Base-by-base conservation (phyloP, 1,140 invertebrate species). In the Zophobas morio region DNA sequence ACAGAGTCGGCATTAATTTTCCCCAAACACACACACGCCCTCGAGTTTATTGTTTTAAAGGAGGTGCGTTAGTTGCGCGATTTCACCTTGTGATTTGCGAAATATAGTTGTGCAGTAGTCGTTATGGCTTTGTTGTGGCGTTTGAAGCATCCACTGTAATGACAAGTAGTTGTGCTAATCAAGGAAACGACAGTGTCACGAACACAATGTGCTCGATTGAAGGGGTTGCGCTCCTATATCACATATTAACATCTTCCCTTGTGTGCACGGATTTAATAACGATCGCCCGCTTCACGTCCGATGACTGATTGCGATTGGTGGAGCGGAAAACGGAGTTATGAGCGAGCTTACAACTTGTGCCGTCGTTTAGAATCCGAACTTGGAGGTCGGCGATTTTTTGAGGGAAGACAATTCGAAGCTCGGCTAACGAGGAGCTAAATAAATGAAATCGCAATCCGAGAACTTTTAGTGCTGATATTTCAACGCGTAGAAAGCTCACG, bases 11-110 rank as follows among this genome's bases (percentile, higher is more conserved):
- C 60, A 66, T 66, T 66, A 66, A 66, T 66, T 66, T 66, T 66
- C 37, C 6, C 36, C 34, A 60, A 36, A 20, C 20, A 20, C 20
- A 20, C 8, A 60, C 56, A 60, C 60, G 33, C 60, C 60, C 60
- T 66, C 60, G n/a, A 42, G 60, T 66, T 66, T 66, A 66, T 66
- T 66, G 60, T 66, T 66, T 66, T 66, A 66, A 66, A 66, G 60
- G 6, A 35, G 56, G 36, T 37, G 37, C n/a, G 39, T 60, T 60
- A 60, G 60, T 42, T 42, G 60, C 60, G 60, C 60, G 60, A 66
- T 66, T 66, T 66, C 60, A 66, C 60, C 60, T 66, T 66, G 60
- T 42, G 60, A 66, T 66, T 42, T 66, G 60, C 37, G 60, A 66
- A 66, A 66, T 66, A 66, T 42, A 66, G 37, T 66, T 66, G 37